Conservation (phyloP, 1,140 invertebrate species). For the Bombus impatiens region DNA sequence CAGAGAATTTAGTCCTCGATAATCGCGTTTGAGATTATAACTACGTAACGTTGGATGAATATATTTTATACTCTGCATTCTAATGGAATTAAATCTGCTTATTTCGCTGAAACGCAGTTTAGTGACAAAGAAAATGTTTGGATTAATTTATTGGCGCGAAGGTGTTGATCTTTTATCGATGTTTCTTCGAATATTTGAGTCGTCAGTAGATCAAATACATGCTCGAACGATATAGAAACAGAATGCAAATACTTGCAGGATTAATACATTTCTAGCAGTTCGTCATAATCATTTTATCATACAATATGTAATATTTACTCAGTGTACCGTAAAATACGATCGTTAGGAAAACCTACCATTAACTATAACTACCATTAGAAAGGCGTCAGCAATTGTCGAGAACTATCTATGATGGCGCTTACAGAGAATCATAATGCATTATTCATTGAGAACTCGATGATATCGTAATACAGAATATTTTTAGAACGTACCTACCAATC, state of each 20-base stretch:
- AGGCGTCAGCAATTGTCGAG: background rate
- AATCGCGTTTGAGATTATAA: background rate
- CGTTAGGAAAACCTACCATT: background rate
- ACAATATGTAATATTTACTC: background rate
- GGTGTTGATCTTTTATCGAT: no score
- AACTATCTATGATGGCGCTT: slow-evolving; percentile 2
- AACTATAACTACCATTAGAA: background rate
- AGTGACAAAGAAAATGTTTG: background rate
- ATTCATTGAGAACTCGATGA: background rate
- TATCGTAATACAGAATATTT: slow-evolving; percentile 14
- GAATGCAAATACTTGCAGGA: background rate
- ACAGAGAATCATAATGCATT: slow-evolving; percentile 2
- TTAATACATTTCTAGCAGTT: background rate
- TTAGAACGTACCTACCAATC: background rate
- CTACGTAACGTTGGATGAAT: background rate
- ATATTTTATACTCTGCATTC: no score
- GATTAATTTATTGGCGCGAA: no score
- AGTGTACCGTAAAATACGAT: background rate
- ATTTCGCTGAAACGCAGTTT: no score
- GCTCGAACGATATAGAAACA: background rate
- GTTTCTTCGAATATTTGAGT: background rate
- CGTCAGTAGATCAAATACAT: background rate
- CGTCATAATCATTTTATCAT: background rate
- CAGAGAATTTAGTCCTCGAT: background rate
- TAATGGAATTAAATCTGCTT: no score